Evolutionary conservation across 2,797 vertebrate species (phyloP), one percentile per base, ranked within the genome.

Genomic region (Hoplostethus atlanticus): DNA sequence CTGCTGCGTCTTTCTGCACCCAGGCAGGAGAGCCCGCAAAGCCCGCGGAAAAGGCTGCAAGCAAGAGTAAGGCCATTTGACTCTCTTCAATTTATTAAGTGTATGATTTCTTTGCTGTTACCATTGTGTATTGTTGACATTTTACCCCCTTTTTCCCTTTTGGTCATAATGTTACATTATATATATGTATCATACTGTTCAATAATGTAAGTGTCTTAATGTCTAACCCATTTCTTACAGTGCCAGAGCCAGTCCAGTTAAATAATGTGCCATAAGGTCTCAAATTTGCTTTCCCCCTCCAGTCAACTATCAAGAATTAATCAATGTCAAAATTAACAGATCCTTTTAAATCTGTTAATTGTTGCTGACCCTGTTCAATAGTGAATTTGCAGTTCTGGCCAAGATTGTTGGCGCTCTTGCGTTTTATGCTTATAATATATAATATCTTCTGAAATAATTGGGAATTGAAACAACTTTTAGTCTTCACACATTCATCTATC

Each of bases 1-100:
- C 21, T 21, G 74, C 81, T 13, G 83, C 84, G 7, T 57, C 64
- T 0, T 70, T 94, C 63, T 93, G 93, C 81, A 92, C 89, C 51
- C 77, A 86, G 76, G 57, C 77, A 11, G 72, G 71, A 17, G 86
- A 83, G 25, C 89, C 88, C 0, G 59, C 64, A 1, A 89, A 86
- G 73, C 53, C 86, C 3, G 17, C 58, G 74, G 56, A 66, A 0
- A 86, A 87, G 76, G 68, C 84, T 69, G 38, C 87, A 10, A 81
- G 76, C 76, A 91, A 92, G 83, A 88, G 90, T 92, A 89, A 90
- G 87, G 5, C 34, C 16, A n/a, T 74, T 48, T 3, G 1, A 57
- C 34, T 73, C 31, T 56, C 8, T 59, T 53, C 21, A 58, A 46
- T 38, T 3, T 5, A 40, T 52, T 0, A 25, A 38, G 10, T 60